Evolutionary conservation across 1,140 invertebrate species (phyloP), one percentile per base, ranked within the genome.

Genomic region (Carposina sasakii): DNA sequence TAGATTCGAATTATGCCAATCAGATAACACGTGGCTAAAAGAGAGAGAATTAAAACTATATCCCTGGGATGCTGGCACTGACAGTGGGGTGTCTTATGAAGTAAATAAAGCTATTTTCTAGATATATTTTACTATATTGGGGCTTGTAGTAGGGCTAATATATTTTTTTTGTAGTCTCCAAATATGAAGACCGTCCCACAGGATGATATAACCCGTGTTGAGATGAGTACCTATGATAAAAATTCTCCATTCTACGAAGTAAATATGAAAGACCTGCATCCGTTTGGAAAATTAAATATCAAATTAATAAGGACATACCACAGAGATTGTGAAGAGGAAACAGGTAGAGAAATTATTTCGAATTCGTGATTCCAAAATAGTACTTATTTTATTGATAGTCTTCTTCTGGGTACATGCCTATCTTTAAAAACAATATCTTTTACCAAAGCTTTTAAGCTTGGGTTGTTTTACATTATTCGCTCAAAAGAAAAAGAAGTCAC

Each of bases 51-150:
- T 82, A 1, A 70, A 76, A 22, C 49, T 82, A 16, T 81, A 67
- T 48, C 76, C 69, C 0, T 82, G 78, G 78, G 78, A 81, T 34
- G 76, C 78, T 22, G 78, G 78, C 0, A 81, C 75, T 20, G 75
- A 82, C 23, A 82, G 64, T 30, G 78, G 78, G 17, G 65, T 81
- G 0, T 78, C 75, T 21, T 82, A 82, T 61, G 78, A 82, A 65
- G 78, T 82, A 51, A 44, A 19, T 20, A 10, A 9, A 24, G 10
- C 16, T 39, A 19, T 19, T 8, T 28, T 6, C 24, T 28, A 6
- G 6, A 28, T 12, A 6, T 28, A 28, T 28, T 5, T n/a, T 28
- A 28, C 6, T 28, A 12, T 28, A 6, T 28, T 6, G 12, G 12
- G 24, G 12, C 6, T 28, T 28, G 12, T 28, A 28, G 12, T n/a